These are phyloP conservation scores for Nemotelus nigrinus DNA, from an alignment of 2,888 invertebrate genomes.

Conservation along the genomic window DNA sequence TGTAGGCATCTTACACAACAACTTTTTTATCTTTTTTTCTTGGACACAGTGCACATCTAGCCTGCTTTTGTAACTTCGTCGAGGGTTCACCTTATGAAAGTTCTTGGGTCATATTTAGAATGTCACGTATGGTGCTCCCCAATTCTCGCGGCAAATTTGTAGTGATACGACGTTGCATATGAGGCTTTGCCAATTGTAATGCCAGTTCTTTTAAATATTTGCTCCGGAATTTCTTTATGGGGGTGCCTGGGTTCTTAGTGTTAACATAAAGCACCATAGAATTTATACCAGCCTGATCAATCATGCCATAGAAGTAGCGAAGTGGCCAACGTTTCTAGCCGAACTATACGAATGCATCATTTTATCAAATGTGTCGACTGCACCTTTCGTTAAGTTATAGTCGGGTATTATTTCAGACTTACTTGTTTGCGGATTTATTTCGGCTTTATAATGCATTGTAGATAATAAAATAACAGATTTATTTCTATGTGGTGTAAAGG, in stretches of 20 bases:
- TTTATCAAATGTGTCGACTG: no score
- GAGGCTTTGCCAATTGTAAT: constrained; percentile 21
- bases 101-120: constrained; percentile 5
- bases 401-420: no score
- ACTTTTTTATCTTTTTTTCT: constrained; percentile 15
- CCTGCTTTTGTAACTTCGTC: not conserved
- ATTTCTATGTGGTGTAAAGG: no score
- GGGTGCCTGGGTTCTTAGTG: not conserved
- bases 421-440: no score
- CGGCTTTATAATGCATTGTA: no score
- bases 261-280: constrained; percentile 15
- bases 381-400: no score
- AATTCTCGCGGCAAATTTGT: constrained; percentile 10
- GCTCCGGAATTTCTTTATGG: constrained; percentile 9
- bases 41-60: constrained; percentile 16
- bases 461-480: no score
- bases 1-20: not conserved
- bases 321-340: constrained; percentile 16
- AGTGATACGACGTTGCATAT: constrained; percentile 20
- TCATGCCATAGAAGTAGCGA: constrained; percentile 12
- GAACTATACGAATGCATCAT: constrained; percentile 34
- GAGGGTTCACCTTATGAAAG: constrained; percentile 10
- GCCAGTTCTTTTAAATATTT: constrained; percentile 20
- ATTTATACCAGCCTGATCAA: constrained; percentile 16
- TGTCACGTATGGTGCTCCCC: constrained; percentile 8